Conservation (phyloP, 2,113 vertebrate genomes). For the Lucifuga dentata region DNA sequence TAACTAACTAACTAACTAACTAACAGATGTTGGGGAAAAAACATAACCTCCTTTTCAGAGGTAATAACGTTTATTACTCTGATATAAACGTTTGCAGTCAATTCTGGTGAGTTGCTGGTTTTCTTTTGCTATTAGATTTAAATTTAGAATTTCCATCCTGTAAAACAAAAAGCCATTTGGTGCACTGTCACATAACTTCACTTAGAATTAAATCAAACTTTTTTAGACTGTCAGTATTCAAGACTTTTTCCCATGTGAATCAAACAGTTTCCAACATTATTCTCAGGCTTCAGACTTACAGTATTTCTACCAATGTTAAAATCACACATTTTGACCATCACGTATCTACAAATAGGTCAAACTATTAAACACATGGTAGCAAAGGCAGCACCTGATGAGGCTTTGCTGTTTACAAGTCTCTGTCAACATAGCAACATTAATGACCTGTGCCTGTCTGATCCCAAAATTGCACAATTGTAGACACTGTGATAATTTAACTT, state of each 20-base stretch:
- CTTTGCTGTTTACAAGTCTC: conserved; percentile 33
- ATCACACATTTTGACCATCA: conserved; percentile 45
- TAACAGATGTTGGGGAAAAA: too few relatives aligned
- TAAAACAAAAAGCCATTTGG: too few relatives aligned
- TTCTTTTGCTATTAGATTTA: too few relatives aligned
- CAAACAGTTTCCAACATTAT: too few relatives aligned
- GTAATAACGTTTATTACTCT: too few relatives aligned
- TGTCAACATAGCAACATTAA: conserved; percentile 23
- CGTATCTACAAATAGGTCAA: conserved; percentile 47
- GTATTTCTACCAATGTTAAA: conserved; percentile 28
- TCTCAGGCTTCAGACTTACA: conserved; percentile 8
- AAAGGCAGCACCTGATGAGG: conserved; percentile 28
- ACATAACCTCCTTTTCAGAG: too few relatives aligned
- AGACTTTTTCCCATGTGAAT: too few relatives aligned
- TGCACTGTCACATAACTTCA: too few relatives aligned
- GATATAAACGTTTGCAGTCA: too few relatives aligned
- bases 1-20: too few relatives aligned
- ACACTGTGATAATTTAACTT: conserved; percentile 5
- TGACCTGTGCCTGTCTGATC: background rate
- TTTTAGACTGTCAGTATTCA: conserved; percentile 27
- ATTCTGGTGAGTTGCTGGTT: too few relatives aligned
- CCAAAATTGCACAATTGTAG: conserved; percentile 19
- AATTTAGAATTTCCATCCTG: too few relatives aligned
- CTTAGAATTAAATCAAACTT: conserved; percentile 15
- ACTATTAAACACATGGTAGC: conserved; percentile 41